Evolutionary conservation across 2,797 vertebrate species (phyloP), one percentile per base, ranked within the genome.

Genomic region (Poeciliopsis paucimaculata): DNA sequence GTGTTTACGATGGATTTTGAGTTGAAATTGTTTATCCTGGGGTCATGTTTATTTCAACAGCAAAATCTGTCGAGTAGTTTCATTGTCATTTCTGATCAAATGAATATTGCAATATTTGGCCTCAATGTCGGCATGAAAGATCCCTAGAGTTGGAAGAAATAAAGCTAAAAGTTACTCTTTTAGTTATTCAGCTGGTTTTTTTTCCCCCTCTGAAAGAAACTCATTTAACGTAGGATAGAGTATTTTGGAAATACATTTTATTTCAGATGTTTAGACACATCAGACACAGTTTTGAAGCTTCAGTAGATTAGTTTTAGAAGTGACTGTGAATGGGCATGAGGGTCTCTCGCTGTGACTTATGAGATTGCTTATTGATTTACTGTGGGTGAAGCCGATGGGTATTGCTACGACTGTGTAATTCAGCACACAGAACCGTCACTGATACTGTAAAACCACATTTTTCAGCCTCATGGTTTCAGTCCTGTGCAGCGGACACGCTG

Each of bases 311-410:
- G 77, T 81, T 68, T 86, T 39, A 45, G 68, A 80, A 64, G 36
- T 74, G 49, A 43, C 66, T 70, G 47, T 39, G 34, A 73, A 9
- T 74, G 66, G 72, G 47, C 49, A 47, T 83, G 51, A 82, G 77
- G 46, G 34, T 72, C 77, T 85, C 84, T 36, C 73, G 72, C 77
- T 87, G 75, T 82, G 80, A 87, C 86, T 86, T 83, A 84, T 83
- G 39, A 81, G 28, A 82, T 72, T 64, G n/a, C 60, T 74, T 73
- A 86, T 89, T 87, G 85, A 89, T 93, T 89, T 76, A 77, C 77
- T 84, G 79, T 77, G 75, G 75, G 36, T 84, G 76, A 83, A 74
- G 46, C 76, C 83, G 84, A 47, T 53, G 51, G 78, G 73, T 70
- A 89, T 31, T 12, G 1, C 20, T 45, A 43, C 74, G 28, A 75